Evolutionary conservation across 2,888 invertebrate genomes (phyloP).

Genomic region (Zaprionus lineosus): DNA sequence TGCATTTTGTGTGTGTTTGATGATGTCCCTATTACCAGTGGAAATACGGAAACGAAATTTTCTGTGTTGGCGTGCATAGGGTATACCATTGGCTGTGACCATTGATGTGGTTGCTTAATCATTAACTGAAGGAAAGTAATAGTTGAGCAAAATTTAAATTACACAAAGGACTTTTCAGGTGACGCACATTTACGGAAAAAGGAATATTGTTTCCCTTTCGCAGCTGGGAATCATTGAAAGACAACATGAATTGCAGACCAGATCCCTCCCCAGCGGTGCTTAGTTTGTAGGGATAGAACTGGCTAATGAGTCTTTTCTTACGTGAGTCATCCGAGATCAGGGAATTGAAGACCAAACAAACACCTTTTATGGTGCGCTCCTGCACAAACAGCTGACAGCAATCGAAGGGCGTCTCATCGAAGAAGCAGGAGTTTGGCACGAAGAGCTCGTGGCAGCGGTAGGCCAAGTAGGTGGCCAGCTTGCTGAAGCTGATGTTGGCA

Average conservation of each 20-base stretch:
- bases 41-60: conserved; percentile 70
- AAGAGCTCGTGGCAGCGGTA: conserved; percentile 83
- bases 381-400: conserved; percentile 83
- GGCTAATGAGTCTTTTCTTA: conserved; percentile 61
- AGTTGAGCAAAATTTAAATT: neutral
- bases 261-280: conserved; percentile 78
- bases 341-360: conserved; percentile 83
- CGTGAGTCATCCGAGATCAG: conserved; percentile 70
- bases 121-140: conserved; percentile 52
- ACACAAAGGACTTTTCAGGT: neutral
- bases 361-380: conserved; percentile 82
- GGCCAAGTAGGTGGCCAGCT: conserved; percentile 66
- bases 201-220: conserved; percentile 25
- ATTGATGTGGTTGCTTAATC: conserved; percentile 68
- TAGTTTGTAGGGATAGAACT: conserved; percentile 69
- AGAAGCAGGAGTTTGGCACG: conserved; percentile 80
- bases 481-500: conserved; percentile 50
- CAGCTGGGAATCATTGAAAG: conserved; percentile 43
- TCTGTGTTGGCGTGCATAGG: conserved; percentile 63
- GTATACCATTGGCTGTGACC: conserved; percentile 57
- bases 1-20: conserved; percentile 50
- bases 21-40: conserved; percentile 59
- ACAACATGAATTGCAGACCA: conserved; percentile 69
- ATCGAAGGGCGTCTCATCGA: conserved; percentile 80
- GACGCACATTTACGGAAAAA: conserved; percentile 57